A percentile compares a stretch with the other conserved stretches of the same genome.
These are phyloP conservation scores for Pluvialis apricaria DNA, from an alignment of 2,113 vertebrate genomes.

Conservation along the genomic window DNA sequence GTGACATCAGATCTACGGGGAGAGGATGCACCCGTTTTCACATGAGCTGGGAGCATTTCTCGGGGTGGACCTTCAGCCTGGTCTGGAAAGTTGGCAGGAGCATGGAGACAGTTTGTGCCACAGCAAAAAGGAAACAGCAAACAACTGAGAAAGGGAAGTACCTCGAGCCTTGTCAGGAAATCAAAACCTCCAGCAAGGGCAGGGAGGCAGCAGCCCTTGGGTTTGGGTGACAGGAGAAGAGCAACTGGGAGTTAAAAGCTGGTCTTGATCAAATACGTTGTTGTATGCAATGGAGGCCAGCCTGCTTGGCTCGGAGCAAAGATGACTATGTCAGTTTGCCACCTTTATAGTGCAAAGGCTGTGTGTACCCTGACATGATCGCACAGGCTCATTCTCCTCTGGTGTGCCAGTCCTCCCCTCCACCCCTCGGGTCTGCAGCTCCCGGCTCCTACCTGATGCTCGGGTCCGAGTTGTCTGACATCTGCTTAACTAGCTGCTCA, in stretches of 20 bases:
- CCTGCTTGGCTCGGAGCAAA: background rate
- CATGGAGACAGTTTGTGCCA: background rate
- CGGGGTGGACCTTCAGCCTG: background rate
- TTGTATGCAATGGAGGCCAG: background rate
- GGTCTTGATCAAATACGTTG: background rate
- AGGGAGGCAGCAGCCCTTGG: background rate
- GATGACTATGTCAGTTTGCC: background rate
- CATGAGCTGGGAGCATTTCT: background rate
- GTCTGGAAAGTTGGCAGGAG: background rate
- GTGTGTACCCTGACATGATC: background rate
- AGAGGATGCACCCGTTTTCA: background rate
- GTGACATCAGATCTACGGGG: background rate
- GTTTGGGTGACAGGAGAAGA: background rate
- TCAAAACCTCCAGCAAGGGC: background rate
- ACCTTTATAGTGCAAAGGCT: background rate
- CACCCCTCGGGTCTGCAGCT: background rate
- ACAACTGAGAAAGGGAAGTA: background rate
- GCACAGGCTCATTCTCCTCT: background rate
- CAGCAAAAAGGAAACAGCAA: background rate
- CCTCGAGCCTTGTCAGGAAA: background rate
- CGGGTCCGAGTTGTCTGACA: background rate
- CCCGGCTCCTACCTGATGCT: constrained; percentile 3
- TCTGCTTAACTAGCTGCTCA: background rate
- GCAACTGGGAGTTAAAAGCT: background rate
- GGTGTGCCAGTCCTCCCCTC: background rate